Conservation (phyloP, 2,888 invertebrate genomes). For the Diarsia dahlii region DNA sequence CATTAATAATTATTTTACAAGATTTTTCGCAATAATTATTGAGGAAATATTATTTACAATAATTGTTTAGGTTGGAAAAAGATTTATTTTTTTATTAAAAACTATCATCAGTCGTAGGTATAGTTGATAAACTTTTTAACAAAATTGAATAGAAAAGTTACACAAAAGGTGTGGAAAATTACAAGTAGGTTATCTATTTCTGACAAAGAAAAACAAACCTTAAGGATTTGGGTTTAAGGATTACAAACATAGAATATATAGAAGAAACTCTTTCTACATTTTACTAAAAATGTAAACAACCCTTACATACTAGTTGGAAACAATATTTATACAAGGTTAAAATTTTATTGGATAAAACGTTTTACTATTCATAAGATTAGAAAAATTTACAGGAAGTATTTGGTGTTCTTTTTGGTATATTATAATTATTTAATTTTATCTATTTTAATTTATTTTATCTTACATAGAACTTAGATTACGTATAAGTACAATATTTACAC, state of each 20-base stretch:
- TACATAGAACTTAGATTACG: slow-evolving; percentile 68
- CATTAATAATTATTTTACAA: slow-evolving; percentile 74
- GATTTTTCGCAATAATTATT: slow-evolving; percentile 67
- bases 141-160: slow-evolving; percentile 49
- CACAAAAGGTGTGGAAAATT: slow-evolving; percentile 8
- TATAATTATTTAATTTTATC: slow-evolving; percentile 65
- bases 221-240: slow-evolving; percentile 8
- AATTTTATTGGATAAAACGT: slow-evolving; percentile 72
- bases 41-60: slow-evolving; percentile 75
- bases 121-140: slow-evolving; percentile 67
- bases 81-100: slow-evolving; percentile 72
- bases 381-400: slow-evolving; percentile 84
- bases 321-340: slow-evolving; percentile 50
- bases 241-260: slow-evolving; percentile 37
- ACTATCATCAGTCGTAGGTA: slow-evolving; percentile 87
- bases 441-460: slow-evolving; percentile 67
- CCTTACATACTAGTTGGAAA: slow-evolving; percentile 63
- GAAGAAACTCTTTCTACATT: slow-evolving; percentile 62
- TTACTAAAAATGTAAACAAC: slow-evolving; percentile 59
- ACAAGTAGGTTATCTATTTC: background rate
- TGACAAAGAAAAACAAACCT: slow-evolving; percentile 25
- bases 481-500: slow-evolving; percentile 78
- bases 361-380: slow-evolving; percentile 84
- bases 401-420: slow-evolving; percentile 85
- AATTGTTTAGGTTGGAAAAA: slow-evolving; percentile 76